Percentiles rank a stretch among this genome's conserved stretches.
Conservation (phyloP, 2,113 vertebrate species). For the Parotia lawesii region DNA sequence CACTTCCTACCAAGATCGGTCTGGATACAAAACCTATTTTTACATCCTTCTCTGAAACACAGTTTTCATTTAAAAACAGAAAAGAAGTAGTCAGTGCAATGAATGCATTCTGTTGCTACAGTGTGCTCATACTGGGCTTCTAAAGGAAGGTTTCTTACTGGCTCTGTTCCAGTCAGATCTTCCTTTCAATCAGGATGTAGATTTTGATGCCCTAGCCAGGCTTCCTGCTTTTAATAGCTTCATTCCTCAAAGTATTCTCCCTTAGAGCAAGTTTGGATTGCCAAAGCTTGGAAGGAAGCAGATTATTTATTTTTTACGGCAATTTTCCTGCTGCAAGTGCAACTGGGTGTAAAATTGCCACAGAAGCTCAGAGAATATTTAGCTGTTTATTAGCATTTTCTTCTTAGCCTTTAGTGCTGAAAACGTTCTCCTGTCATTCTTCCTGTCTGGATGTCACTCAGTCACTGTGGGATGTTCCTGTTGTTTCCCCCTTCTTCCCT, state of each 20-base stretch:
- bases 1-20: background rate
- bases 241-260: background rate
- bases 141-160: background rate
- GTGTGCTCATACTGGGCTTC: background rate
- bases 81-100: background rate
- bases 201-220: background rate
- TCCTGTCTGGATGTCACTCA: fast-evolving
- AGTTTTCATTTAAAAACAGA: background rate
- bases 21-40: background rate
- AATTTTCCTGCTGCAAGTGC: background rate
- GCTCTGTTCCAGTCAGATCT: background rate
- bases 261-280: background rate
- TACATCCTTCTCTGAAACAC: background rate
- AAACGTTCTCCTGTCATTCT: background rate
- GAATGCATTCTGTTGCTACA: background rate
- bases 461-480: background rate
- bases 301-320: slow-evolving; percentile 7
- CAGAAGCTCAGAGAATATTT: background rate
- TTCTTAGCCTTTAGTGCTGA: background rate
- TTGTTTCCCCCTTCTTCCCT: background rate
- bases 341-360: slow-evolving; percentile 26
- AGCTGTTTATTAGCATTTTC: background rate
- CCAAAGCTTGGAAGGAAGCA: background rate
- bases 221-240: background rate
- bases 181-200: background rate